Conservation (phyloP, 2,797 vertebrate genomes). For the Diglossa cyanea region DNA sequence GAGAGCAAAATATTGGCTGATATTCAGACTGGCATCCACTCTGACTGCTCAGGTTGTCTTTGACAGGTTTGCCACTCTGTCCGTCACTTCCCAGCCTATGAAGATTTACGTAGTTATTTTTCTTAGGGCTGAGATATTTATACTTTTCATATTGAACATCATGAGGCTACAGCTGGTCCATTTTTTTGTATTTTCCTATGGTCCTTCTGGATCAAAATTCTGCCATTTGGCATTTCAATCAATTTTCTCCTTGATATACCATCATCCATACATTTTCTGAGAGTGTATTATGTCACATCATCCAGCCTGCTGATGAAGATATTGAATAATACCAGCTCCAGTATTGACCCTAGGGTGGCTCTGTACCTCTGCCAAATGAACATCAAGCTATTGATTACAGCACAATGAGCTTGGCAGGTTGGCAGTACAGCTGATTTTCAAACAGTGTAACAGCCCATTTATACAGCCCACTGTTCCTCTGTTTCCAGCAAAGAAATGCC, state of each 20-base stretch:
- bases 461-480: not conserved
- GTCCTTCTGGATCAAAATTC: not conserved
- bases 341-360: not conserved
- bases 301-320: conserved; percentile 3
- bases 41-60: not conserved
- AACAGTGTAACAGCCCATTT: not conserved
- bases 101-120: not conserved
- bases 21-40: not conserved
- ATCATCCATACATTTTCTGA: conserved; percentile 38
- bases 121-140: not conserved
- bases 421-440: conserved; percentile 5
- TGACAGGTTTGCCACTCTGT: not conserved
- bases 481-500: not conserved
- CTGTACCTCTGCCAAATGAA: conserved; percentile 31
- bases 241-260: not conserved
- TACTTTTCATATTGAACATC: not conserved
- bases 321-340: not conserved
- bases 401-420: not conserved
- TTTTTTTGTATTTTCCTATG: not conserved
- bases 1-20: not conserved
- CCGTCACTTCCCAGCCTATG: not conserved
- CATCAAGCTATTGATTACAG: conserved; percentile 35
- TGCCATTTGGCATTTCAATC: not conserved
- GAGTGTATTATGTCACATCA: not conserved
- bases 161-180: not conserved